Conservation (phyloP, 2,888 invertebrate species). For the Lasioglossum leucozonium region DNA sequence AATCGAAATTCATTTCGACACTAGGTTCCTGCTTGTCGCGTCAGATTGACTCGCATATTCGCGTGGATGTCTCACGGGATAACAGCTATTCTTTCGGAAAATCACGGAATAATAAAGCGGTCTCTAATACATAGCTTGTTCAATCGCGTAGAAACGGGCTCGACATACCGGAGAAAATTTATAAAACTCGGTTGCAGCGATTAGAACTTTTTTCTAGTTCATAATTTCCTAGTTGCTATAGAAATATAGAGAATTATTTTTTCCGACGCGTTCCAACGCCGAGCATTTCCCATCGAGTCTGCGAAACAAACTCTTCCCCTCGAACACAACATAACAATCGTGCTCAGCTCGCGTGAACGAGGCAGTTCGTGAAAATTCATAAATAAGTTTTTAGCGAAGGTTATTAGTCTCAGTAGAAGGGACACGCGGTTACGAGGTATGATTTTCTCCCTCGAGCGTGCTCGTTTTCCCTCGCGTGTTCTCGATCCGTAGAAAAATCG, state of each 20-base stretch:
- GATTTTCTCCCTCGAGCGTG: slow-evolving; percentile 12
- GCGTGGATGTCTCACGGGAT: background rate
- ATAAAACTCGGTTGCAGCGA: too few species aligned
- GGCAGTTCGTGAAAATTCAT: slow-evolving; percentile 31
- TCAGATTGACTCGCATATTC: background rate
- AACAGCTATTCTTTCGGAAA: background rate
- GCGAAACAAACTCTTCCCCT: background rate
- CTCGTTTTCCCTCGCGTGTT: background rate
- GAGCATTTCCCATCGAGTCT: background rate
- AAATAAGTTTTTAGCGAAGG: slow-evolving; percentile 24
- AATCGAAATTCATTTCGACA: background rate
- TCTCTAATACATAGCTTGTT: background rate
- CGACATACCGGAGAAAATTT: too few species aligned
- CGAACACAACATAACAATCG: background rate
- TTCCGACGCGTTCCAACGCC: background rate
- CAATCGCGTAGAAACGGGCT: background rate
- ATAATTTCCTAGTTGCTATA: background rate
- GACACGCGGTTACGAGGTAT: slow-evolving; percentile 28
- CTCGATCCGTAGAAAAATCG: slow-evolving; percentile 32
- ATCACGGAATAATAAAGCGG: background rate
- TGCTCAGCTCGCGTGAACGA: slow-evolving; percentile 22
- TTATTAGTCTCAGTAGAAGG: slow-evolving; percentile 45
- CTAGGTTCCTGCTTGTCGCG: background rate
- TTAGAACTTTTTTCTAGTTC: too few species aligned
- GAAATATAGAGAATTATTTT: background rate